A percentile compares a stretch with the other conserved stretches of the same genome.
phyloP scores from a whole-genome alignment of 2,888 invertebrate genomes.

The Scrobipalpa costella region DNA sequence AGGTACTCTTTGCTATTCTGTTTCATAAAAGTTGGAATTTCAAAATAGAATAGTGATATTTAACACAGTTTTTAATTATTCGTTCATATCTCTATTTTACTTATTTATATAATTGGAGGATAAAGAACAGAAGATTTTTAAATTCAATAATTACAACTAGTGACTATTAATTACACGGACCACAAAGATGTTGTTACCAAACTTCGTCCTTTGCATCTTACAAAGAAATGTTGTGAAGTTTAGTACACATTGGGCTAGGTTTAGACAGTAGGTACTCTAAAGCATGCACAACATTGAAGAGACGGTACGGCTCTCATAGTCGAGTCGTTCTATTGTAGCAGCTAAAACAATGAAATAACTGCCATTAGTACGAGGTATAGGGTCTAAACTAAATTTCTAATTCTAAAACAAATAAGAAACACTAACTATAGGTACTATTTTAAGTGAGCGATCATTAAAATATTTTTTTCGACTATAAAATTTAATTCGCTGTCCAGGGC shows the following conservation, averaged over 20 bases:
- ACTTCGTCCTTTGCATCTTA: not conserved
- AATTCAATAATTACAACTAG: not conserved
- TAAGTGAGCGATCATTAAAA: not conserved
- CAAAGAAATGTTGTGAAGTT: not conserved
- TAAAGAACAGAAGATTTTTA: not conserved
- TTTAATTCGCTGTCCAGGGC: too few relatives aligned
- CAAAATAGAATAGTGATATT: not conserved
- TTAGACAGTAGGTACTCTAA: slow-evolving; percentile 25
- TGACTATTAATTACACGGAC: not conserved
- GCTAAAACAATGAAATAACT: slow-evolving; percentile 80
- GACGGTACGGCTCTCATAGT: slow-evolving; percentile 79
- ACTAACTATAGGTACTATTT: too few relatives aligned
- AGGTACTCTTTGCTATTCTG: not conserved
- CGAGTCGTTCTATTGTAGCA: slow-evolving; percentile 92
- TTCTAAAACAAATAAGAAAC: not conserved
- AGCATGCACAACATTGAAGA: slow-evolving; percentile 68
- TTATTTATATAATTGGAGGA: not conserved
- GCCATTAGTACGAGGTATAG: slow-evolving; percentile 45
- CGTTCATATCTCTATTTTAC: not conserved
- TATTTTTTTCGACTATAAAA: not conserved
- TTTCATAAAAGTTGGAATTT: not conserved
- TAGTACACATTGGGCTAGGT: slow-evolving; percentile 31
- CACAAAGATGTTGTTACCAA: not conserved
- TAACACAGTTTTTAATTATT: not conserved
- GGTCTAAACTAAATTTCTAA: not conserved